Evolutionary conservation across 2,888 invertebrate species (phyloP), one percentile per base, ranked within the genome.

Genomic region (Heliconius charithonia): DNA sequence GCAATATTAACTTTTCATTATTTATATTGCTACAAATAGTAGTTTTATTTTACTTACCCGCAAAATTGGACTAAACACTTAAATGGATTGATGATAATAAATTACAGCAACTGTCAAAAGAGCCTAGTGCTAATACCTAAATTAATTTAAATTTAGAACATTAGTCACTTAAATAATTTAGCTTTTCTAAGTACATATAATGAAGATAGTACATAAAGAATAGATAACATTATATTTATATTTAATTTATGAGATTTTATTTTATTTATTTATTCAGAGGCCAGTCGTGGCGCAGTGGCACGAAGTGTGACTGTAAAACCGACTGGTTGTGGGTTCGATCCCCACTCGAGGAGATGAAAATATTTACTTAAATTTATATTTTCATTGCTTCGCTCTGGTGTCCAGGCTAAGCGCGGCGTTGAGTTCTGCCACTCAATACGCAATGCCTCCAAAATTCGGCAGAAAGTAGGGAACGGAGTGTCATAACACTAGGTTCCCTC

Each of bases 111-210:
- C n/a, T 41, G 67, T 67, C 67, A 66, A 37, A 66, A 32, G 32
- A 66, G 32, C 19, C 9, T 32, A 37, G 67, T n/a, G 67, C 10
- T 22, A 67, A n/a, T 13, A 25, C 12, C 67, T 37, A 67, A 67
- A 37, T 67, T 67, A 67, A 67, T 67, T 67, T 67, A 25, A 66
- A 37, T n/a, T 13, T 67, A 67, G 67, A n/a, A 37, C 32, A 41
- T 67, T 67, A 37, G 13, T 66, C 22, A 32, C n/a, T 66, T 66
- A 13, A n/a, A n/a, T 66, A 66, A 32, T 19, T 66, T 37, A 37
- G 66, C 19, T 37, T 12, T 37, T n/a, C 9, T 37, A 19, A 32
- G 3, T 32, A 22, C 32, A 32, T 66, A 32, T 65, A 19, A 65
- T 65, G 29, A 65, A 65, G 16, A 29, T 16, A 65, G 16, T 29